phyloP scores from a whole-genome alignment of 2,888 invertebrate species.

The Cryptops parisi region DNA sequence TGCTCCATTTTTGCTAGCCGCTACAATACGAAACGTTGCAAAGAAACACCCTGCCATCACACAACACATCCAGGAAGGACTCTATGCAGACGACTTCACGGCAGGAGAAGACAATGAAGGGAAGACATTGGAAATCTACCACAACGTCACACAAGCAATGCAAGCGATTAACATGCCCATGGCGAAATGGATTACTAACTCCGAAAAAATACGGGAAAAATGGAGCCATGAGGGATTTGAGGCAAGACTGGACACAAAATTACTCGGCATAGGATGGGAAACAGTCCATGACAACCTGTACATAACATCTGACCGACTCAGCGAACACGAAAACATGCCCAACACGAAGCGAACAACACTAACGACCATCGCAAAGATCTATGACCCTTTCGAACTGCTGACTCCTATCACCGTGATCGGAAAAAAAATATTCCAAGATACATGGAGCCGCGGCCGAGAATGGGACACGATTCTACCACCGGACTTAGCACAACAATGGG shows the following conservation, averaged over 20 bases:
- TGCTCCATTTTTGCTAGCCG: background rate
- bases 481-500: background rate
- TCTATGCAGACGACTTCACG: constrained; percentile 1
- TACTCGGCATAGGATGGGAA: background rate
- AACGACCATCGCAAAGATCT: background rate
- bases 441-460: background rate
- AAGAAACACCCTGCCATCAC: background rate
- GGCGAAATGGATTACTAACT: background rate
- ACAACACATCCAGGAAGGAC: background rate
- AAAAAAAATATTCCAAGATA: constrained; percentile 1
- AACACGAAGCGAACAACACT: background rate
- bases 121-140: background rate
- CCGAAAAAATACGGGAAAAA: background rate
- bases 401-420: background rate
- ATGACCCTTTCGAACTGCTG: background rate
- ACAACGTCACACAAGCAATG: background rate
- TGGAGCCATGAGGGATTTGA: too few relatives aligned
- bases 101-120: background rate
- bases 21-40: background rate
- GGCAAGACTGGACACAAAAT: too few relatives aligned
- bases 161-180: background rate
- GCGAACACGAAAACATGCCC: background rate
- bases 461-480: background rate
- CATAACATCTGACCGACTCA: background rate
- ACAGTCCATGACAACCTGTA: background rate